phyloP scores from a whole-genome alignment of 2,113 vertebrate species.

The Coptodon rendalli region DNA sequence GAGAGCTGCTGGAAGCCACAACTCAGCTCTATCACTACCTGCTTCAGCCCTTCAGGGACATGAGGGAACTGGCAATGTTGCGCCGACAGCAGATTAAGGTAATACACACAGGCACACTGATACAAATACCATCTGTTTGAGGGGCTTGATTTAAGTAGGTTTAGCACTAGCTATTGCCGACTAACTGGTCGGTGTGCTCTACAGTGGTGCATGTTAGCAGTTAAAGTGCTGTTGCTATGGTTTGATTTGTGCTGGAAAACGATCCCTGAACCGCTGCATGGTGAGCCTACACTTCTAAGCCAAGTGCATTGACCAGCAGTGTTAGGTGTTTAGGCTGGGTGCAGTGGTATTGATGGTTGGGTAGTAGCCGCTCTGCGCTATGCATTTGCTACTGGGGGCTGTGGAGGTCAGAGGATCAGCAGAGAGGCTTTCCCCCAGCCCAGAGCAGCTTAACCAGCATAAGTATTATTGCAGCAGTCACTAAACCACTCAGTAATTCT shows the following conservation, averaged over 20 bases:
- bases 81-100: constrained; percentile 98
- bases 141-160: constrained; percentile 31
- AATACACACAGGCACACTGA: constrained; percentile 18
- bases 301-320: constrained; percentile 10
- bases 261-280: background rate
- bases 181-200: background rate
- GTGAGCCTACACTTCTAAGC: background rate
- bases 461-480: constrained; percentile 62
- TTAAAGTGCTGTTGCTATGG: background rate
- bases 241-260: background rate
- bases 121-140: constrained; percentile 43
- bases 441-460: constrained; percentile 65
- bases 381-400: constrained; percentile 13
- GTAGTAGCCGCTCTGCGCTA: background rate
- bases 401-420: constrained; percentile 51
- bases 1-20: constrained; percentile 87
- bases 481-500: constrained; percentile 59
- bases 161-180: background rate
- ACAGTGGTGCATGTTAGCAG: background rate
- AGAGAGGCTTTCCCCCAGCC: constrained; percentile 27
- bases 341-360: background rate
- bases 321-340: background rate
- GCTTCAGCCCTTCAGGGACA: constrained; percentile 95
- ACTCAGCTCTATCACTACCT: constrained; percentile 95
- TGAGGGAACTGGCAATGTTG: constrained; percentile 95